These are phyloP conservation scores for Chloroceryle aenea DNA, from an alignment of 2,113 vertebrate species.

Conservation along the genomic window DNA sequence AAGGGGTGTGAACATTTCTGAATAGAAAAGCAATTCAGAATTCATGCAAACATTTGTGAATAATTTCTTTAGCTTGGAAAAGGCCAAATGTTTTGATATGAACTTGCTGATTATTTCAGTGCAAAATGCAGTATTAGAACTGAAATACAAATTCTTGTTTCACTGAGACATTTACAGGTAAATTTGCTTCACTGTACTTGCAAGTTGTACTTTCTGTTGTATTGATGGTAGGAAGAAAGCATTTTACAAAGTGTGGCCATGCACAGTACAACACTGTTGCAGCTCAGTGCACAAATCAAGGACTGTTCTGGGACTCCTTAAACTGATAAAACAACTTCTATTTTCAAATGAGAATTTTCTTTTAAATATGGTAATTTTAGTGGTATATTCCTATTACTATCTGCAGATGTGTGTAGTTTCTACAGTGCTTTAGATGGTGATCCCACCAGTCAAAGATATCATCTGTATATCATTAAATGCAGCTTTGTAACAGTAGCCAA, in stretches of 20 bases:
- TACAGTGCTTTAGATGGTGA: not conserved
- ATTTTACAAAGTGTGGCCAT: not conserved
- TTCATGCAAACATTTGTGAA: slow-evolving; percentile 58
- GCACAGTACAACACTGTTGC: not conserved
- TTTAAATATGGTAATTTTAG: not conserved
- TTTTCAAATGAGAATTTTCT: not conserved
- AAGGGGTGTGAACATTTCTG: slow-evolving; percentile 58
- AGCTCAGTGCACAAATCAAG: not conserved
- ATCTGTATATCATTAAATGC: not conserved
- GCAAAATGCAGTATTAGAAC: not conserved
- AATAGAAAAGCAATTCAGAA: slow-evolving; percentile 57
- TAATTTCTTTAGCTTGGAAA: slow-evolving; percentile 6
- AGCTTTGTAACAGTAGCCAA: not conserved
- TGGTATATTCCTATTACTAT: not conserved
- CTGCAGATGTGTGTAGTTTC: not conserved
- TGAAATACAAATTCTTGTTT: not conserved
- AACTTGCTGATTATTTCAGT: not conserved
- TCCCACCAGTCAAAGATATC: not conserved
- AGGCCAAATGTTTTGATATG: not conserved
- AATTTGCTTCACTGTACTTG: not conserved
- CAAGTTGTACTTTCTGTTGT: not conserved
- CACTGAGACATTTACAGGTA: not conserved
- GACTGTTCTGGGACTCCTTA: not conserved
- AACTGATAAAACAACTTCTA: not conserved
- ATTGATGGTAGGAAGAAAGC: not conserved